A percentile compares a stretch with the other conserved stretches of the same genome.
These are phyloP conservation scores for Thymelicus sylvestris DNA, from an alignment of 2,888 invertebrate genomes.

Conservation along the genomic window DNA sequence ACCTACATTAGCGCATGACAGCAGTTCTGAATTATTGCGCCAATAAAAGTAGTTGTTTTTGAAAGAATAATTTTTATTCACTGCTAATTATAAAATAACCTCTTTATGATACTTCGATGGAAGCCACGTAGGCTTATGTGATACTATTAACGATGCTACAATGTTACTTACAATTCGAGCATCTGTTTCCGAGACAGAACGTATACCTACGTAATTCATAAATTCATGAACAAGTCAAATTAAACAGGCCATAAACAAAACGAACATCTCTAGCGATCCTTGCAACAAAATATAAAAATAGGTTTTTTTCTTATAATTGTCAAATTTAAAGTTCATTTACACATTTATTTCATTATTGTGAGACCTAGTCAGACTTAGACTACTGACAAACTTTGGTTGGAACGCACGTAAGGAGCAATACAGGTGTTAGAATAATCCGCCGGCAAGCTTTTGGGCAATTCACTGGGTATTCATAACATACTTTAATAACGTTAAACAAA, in stretches of 20 bases:
- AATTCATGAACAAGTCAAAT: conserved; percentile 71
- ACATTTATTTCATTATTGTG: conserved; percentile 65
- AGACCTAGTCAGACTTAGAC: conserved; percentile 61
- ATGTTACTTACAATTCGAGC: conserved; percentile 18
- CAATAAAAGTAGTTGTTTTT: no score
- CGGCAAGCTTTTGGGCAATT: neutral
- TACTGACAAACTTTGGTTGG: conserved; percentile 64
- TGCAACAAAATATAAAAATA: conserved; percentile 42
- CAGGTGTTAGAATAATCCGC: neutral
- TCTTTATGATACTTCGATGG: no score
- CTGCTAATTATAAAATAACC: no score
- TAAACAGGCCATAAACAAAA: conserved; percentile 70
- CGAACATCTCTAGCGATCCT: conserved; percentile 46
- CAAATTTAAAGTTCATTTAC: conserved; percentile 72
- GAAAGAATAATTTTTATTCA: no score
- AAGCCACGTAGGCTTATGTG: no score
- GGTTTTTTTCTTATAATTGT: conserved; percentile 53
- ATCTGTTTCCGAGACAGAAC: conserved; percentile 62
- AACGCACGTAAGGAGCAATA: conserved; percentile 39
- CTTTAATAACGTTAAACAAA: no score
- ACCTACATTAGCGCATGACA: no score
- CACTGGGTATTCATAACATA: neutral
- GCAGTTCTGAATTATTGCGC: no score
- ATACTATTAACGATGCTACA: neutral
- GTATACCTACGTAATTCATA: conserved; percentile 73